Evolutionary conservation across 1,140 invertebrate genomes (phyloP), one percentile per base, ranked within the genome.

Genomic region (Heliconius nattereri): DNA sequence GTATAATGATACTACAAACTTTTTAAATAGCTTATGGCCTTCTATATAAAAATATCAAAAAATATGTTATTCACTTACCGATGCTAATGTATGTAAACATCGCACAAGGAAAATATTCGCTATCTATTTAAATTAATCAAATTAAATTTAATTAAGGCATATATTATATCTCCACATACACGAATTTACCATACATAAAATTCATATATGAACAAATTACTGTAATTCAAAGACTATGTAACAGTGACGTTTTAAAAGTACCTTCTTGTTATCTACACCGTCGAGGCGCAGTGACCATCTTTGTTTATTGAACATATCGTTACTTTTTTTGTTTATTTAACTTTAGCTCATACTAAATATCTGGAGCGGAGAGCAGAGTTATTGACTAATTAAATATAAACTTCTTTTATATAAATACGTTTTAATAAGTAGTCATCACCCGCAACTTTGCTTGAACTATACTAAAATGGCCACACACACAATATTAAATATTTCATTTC

Each of bases 91-190:
- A 66, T 66, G 60, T 66, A 66, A 23, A 57, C 54, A 57, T 57
- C 8, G 54, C 3, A 66, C n/a, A 66, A 66, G 60, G 60, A 66
- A 60, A 60, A 66, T 66, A 26, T 26, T 66, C 11, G 23, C 16
- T 66, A 66, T 66, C 60, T 66, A 66, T 66, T 66, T 29, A 66
- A 66, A 66, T 29, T 11, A 66, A 29, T 66, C 60, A 26, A 66
- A 66, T 60, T 60, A 26, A 60, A 26, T 66, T 66, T 66, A 29
- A 66, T 66, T 66, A 26, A 66, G 60, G 11, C 26, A 66, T 66
- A 66, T 66, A 26, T 66, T 29, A 66, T 29, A 60, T 60, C n/a
- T 60, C 54, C 19, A 60, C 54, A 23, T 60, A 60, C 54, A 60
- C 54, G 20, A 60, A 60, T 60, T 23, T 60, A 26, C 20, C n/a